Percentiles rank a stretch among this genome's conserved stretches.
Conservation (phyloP, 1,140 invertebrate genomes). For the Drosophila azteca region DNA sequence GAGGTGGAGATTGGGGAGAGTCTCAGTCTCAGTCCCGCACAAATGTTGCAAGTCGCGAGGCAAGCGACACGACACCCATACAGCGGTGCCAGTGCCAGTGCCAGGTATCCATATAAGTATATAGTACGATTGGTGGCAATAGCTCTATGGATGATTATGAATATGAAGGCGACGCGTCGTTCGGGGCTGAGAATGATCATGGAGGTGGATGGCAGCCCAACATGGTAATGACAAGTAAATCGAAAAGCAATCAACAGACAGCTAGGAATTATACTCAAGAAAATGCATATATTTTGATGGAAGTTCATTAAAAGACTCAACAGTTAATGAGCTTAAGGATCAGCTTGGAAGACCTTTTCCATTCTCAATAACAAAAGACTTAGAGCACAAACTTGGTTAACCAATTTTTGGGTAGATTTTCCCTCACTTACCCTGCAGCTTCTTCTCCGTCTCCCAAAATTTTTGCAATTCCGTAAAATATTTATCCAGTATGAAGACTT, state of each 20-base stretch:
- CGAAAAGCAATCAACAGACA: conserved; percentile 44
- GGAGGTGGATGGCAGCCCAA: conserved; percentile 38
- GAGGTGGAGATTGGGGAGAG: conserved; percentile 5
- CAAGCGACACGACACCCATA: conserved; percentile 55
- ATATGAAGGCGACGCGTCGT: conserved; percentile 31
- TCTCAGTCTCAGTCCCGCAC: conserved; percentile 4
- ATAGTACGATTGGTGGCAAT: conserved; percentile 17
- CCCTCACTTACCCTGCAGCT: conserved; percentile 92
- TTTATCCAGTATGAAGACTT: conserved; percentile 98
- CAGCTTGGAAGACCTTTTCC: too few relatives aligned
- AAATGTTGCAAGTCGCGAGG: conserved; percentile 67
- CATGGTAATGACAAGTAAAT: conserved; percentile 39
- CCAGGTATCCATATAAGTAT: conserved; percentile 60
- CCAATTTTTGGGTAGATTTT: too few relatives aligned
- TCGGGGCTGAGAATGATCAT: conserved; percentile 20
- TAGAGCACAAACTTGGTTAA: conserved; percentile 40
- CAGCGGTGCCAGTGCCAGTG: conserved; percentile 4
- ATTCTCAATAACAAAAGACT: conserved; percentile 44
- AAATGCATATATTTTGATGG: not conserved
- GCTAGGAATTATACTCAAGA: conserved; percentile 2
- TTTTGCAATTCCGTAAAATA: conserved; percentile 98
- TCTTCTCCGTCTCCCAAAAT: conserved; percentile 98
- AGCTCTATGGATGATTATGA: conserved; percentile 37
- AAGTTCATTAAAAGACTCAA: not conserved
- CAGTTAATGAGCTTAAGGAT: too few relatives aligned